Evolutionary conservation across 1,140 invertebrate genomes (phyloP).

Genomic region (Drosophila sp.): DNA sequence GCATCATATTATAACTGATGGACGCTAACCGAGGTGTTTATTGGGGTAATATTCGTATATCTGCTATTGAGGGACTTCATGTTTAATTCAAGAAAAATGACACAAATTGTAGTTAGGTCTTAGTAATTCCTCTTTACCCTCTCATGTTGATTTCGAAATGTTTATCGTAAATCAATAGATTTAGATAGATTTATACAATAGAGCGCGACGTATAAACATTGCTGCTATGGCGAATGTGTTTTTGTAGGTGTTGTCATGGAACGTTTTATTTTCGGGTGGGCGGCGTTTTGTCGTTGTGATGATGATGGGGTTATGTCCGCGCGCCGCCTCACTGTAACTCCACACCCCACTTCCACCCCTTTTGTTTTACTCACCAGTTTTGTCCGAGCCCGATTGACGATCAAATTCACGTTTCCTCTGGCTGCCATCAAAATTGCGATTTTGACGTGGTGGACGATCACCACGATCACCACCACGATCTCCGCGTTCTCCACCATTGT

Average conservation of each 20-base stretch:
- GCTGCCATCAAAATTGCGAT: conserved; percentile 87
- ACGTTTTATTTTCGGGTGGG: conserved; percentile 22
- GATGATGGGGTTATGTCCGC: conserved; percentile 35
- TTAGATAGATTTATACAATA: too few relatives aligned
- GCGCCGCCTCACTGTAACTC: not conserved
- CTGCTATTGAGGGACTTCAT: too few relatives aligned
- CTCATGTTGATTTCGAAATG: not conserved
- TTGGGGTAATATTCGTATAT: too few relatives aligned
- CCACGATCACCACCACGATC: conserved; percentile 42
- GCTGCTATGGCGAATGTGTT: conserved; percentile 8
- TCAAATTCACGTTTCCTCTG: conserved; percentile 94
- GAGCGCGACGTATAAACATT: conserved; percentile 19
- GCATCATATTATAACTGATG: too few relatives aligned
- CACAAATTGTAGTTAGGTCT: not conserved
- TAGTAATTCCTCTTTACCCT: not conserved
- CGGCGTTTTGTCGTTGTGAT: conserved; percentile 7
- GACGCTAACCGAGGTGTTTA: too few relatives aligned
- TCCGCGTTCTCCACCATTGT: conserved; percentile 35
- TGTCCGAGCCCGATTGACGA: conserved; percentile 96
- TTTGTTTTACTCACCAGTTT: conserved; percentile 87
- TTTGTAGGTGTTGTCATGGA: conserved; percentile 42
- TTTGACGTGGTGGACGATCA: conserved; percentile 80
- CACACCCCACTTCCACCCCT: not conserved
- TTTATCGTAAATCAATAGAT: conserved; percentile 2
- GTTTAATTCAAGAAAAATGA: too few relatives aligned